phyloP scores from a whole-genome alignment of 1,140 invertebrate species.

The Papilio helenus region DNA sequence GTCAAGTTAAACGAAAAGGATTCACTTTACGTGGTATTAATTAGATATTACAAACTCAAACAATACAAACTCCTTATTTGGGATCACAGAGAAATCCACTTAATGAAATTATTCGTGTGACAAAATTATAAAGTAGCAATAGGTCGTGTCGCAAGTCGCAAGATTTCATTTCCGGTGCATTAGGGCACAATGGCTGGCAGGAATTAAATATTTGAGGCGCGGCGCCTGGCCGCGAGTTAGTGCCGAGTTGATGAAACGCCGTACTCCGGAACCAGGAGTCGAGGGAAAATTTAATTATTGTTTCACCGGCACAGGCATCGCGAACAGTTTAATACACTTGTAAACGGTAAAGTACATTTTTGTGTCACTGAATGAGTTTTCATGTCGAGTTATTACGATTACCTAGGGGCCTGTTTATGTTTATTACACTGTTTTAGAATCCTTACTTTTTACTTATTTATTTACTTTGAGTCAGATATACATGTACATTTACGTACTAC shows the following conservation, averaged over 20 bases:
- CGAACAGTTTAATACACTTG: slow-evolving; percentile 73
- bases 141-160: slow-evolving; percentile 66
- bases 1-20: neutral
- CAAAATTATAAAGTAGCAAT: slow-evolving; percentile 32
- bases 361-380: slow-evolving; percentile 74
- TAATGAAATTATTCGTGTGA: slow-evolving; percentile 21
- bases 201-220: slow-evolving; percentile 80
- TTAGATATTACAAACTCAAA: too few species aligned
- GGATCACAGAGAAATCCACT: neutral
- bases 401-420: slow-evolving; percentile 43
- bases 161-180: slow-evolving; percentile 76
- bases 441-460: neutral
- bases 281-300: slow-evolving; percentile 79
- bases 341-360: slow-evolving; percentile 72
- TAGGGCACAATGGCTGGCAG: slow-evolving; percentile 71
- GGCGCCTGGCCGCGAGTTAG: slow-evolving; percentile 66
- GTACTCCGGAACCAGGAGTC: slow-evolving; percentile 64
- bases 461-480: neutral
- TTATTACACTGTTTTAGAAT: slow-evolving; percentile 22
- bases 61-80: neutral
- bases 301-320: slow-evolving; percentile 65
- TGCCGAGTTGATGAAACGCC: slow-evolving; percentile 73
- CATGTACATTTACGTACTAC: neutral
- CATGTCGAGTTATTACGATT: slow-evolving; percentile 69
- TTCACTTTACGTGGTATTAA: neutral